Base-by-base conservation (phyloP, 2,113 vertebrate genomes). In the Ancistrus triradiatus region DNA sequence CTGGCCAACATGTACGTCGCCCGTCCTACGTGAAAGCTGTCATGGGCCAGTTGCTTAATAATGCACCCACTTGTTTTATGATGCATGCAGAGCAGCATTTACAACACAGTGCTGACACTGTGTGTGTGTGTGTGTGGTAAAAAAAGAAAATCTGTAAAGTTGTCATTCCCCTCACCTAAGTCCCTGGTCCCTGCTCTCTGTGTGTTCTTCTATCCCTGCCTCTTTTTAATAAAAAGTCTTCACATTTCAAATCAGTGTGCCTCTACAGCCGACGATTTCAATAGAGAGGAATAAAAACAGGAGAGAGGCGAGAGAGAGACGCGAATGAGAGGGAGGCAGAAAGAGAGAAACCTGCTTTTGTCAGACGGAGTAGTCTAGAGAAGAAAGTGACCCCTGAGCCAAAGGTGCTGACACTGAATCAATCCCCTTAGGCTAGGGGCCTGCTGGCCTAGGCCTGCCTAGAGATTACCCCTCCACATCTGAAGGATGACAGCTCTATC, bases 31-130 rank as follows among this genome's bases (percentile, higher is more conserved):
- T 89, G 88, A 77, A 87, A 95, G 92, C 94, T 96, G 94, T 95
- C 93, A 96, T 90, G 83, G 87, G 92, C 92, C 92, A 94, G 93
- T 95, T 98, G 93, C 92, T 95, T 96, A 97, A 97, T 97, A 92
- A 98, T 98, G 93, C 94, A 92, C 91, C 90, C 88, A 88, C 91
- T 92, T 97, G 93, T 96, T 98, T 98, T 95, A 97, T 95, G 93
- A 94, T 91, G 82, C 86, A 88, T 85, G 90, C 91, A 92, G 91
- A 93, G 94, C 94, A 92, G 94, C 89, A 90, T 90, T 90, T 85
- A 84, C 93, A 94, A 95, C 94, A 97, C 82, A 79, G 88, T 82
- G 88, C 90, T 95, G 94, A 97, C 70, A 66, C 70, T 18, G 53
- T 28, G 47, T 69, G 52, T 68, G 15, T 64, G 66, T 47, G 55